phyloP scores from a whole-genome alignment of 2,113 vertebrate species.

The Lepus europaeus region DNA sequence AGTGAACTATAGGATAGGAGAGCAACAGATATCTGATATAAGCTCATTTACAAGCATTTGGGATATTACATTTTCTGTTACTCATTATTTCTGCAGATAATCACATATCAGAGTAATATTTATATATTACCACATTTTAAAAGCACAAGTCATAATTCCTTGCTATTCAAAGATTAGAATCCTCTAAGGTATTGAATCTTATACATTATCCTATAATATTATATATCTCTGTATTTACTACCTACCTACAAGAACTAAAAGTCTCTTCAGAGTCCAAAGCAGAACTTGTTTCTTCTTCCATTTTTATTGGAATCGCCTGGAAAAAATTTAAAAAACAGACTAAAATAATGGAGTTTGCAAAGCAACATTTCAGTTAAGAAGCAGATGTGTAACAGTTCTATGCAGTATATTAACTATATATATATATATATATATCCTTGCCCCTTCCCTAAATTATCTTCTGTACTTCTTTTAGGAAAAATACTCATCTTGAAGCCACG shows the following conservation, averaged over 20 bases:
- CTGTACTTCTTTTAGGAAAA: neutral
- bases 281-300: conserved; percentile 85
- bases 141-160: neutral
- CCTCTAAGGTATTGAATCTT: neutral
- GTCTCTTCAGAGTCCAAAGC: conserved; percentile 87
- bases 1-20: neutral
- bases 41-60: neutral
- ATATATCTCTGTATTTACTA: conserved; percentile 11
- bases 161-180: neutral
- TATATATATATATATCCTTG: neutral
- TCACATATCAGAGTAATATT: neutral
- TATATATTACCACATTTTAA: neutral
- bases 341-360: conserved; percentile 59
- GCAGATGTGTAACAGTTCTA: neutral
- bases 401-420: neutral
- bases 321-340: conserved; percentile 67
- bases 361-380: conserved; percentile 52
- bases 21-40: neutral
- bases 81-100: neutral
- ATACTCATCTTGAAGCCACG: conserved; percentile 28
- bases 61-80: neutral
- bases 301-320: conserved; percentile 88
- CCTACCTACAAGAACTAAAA: conserved; percentile 90
- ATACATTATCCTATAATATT: neutral
- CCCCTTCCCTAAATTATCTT: neutral